These are phyloP conservation scores for Aethina tumida DNA, from an alignment of 1,140 invertebrate species.

Conservation along the genomic window DNA sequence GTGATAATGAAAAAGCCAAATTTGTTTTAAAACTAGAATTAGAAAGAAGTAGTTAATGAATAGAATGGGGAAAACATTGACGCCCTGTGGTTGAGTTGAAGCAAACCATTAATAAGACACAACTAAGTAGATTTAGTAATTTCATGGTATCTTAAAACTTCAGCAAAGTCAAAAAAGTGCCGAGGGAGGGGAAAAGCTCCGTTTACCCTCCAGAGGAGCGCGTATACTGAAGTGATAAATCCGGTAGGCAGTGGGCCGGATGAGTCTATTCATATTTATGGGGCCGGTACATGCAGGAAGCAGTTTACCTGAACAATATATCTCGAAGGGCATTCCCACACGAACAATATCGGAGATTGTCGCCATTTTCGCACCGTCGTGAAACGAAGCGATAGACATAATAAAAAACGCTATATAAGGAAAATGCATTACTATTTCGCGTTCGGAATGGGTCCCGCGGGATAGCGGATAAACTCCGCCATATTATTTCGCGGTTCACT, in stretches of 20 bases:
- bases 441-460: conserved; percentile 29
- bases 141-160: no score
- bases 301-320: conserved; percentile 15
- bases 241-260: neutral
- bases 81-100: neutral
- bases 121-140: neutral
- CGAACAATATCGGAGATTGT: conserved; percentile 27
- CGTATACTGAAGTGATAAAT: no score
- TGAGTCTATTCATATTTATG: conserved; percentile 2
- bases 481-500: conserved; percentile 18
- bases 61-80: no score
- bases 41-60: no score
- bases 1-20: no score
- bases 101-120: neutral
- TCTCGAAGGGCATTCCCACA: conserved; percentile 15
- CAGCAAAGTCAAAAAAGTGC: no score
- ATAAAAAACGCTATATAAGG: conserved; percentile 34
- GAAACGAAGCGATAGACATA: conserved; percentile 26
- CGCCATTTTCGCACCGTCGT: conserved; percentile 22
- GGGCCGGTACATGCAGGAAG: no score
- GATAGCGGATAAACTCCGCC: conserved; percentile 22
- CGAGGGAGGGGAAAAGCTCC: no score
- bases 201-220: no score
- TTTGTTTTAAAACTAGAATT: no score
- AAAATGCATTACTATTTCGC: conserved; percentile 37